Conservation (phyloP, 2,113 vertebrate species). For the Sinocyclocheilus anophthalmus region DNA sequence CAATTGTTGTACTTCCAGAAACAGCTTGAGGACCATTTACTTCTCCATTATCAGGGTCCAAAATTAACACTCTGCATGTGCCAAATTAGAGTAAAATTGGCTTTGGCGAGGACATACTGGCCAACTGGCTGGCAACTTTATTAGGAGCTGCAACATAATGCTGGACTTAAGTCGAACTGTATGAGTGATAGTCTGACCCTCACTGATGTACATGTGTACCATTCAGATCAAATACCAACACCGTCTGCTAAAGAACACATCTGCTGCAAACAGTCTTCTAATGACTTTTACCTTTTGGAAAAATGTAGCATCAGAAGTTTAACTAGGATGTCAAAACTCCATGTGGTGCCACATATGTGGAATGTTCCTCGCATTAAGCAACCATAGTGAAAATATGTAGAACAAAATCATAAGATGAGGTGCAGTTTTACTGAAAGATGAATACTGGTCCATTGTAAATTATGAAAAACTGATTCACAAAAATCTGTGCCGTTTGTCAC, state of each 20-base stretch:
- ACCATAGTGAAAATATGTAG: slow-evolving; percentile 1
- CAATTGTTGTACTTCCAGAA: neutral
- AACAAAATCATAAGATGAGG: neutral
- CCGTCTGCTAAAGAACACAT: neutral
- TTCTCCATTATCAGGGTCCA: slow-evolving; percentile 25
- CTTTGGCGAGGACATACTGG: neutral
- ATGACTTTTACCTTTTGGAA: neutral
- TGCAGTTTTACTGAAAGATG: neutral
- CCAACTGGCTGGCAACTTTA: neutral
- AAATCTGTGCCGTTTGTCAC: neutral
- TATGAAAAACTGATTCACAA: neutral
- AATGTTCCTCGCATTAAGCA: neutral
- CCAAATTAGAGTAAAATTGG: neutral
- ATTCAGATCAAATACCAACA: neutral
- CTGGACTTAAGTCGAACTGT: neutral
- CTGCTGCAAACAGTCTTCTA: neutral
- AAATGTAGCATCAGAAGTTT: neutral
- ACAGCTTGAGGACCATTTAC: neutral
- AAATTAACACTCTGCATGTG: neutral
- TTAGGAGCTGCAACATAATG: neutral
- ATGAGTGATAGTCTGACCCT: neutral
- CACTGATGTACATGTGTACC: no score
- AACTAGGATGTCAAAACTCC: neutral
- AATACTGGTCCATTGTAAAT: neutral
- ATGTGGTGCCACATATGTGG: neutral